Evolutionary conservation across 2,797 vertebrate genomes (phyloP).

Genomic region (Percopsis omiscomaycus): DNA sequence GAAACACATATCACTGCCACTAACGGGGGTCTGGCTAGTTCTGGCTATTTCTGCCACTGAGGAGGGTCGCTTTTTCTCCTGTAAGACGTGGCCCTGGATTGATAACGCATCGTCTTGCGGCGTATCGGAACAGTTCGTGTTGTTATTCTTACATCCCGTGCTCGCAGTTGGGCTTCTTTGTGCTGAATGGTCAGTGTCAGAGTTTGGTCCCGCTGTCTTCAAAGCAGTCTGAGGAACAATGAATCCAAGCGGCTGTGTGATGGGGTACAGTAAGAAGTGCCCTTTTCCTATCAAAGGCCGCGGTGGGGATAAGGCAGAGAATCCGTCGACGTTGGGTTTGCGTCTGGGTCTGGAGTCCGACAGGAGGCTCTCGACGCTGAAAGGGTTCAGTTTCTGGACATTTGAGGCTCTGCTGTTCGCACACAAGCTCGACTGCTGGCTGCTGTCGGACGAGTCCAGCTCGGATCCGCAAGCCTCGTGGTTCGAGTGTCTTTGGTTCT

Average conservation of each 20-base stretch:
- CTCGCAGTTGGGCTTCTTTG: constrained; percentile 48
- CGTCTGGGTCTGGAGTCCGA: constrained; percentile 92
- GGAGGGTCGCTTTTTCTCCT: constrained; percentile 64
- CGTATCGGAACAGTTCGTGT: constrained; percentile 55
- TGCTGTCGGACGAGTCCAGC: constrained; percentile 78
- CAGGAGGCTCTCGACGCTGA: constrained; percentile 94
- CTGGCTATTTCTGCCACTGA: constrained; percentile 58
- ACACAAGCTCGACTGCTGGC: constrained; percentile 70
- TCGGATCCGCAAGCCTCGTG: constrained; percentile 79
- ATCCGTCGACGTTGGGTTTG: constrained; percentile 80
- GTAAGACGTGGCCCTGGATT: constrained; percentile 58
- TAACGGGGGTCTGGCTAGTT: constrained; percentile 56
- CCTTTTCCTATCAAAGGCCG: constrained; percentile 93
- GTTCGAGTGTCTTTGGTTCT: constrained; percentile 82
- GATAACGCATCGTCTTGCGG: constrained; percentile 41
- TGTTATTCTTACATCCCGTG: constrained; percentile 66
- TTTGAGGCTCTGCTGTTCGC: constrained; percentile 68
- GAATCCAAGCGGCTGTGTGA: constrained; percentile 96
- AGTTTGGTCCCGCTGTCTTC: constrained; percentile 59
- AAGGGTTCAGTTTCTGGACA: constrained; percentile 90
- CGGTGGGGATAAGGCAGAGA: constrained; percentile 82
- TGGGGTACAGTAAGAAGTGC: constrained; percentile 94
- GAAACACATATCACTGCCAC: constrained; percentile 69
- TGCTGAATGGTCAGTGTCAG: constrained; percentile 54
- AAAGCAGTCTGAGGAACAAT: constrained; percentile 92